phyloP scores from a whole-genome alignment of 2,888 invertebrate genomes.

The Sinohyriopsis cumingii region DNA sequence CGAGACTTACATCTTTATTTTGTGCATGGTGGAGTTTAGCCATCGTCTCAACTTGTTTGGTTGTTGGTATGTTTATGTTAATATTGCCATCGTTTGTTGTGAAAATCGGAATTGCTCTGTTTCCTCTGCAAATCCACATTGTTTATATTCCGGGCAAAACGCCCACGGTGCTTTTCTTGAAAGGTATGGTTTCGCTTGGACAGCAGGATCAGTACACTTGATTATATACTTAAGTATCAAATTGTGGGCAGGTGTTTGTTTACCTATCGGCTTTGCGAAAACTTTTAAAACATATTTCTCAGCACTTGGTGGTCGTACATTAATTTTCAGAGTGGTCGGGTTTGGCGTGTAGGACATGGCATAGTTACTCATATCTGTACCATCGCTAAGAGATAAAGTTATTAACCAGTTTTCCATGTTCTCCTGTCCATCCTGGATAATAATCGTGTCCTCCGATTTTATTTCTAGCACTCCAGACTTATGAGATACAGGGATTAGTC shows the following conservation, averaged over 20 bases:
- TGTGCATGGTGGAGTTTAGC: slow-evolving; percentile 10
- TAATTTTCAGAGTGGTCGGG: no score
- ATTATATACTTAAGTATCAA: slow-evolving; percentile 4
- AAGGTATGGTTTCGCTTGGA: not conserved
- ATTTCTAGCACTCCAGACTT: slow-evolving; percentile 4
- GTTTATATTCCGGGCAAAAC: slow-evolving; percentile 7
- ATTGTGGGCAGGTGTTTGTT: no score
- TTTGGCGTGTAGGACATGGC: no score
- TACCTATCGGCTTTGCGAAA: no score
- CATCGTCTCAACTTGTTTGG: slow-evolving; percentile 12
- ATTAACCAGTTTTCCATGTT: not conserved
- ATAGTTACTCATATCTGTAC: no score
- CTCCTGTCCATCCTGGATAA: not conserved
- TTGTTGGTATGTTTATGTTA: slow-evolving; percentile 6
- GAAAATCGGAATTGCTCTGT: not conserved
- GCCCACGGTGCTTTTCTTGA: slow-evolving; percentile 11
- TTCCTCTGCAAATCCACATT: slow-evolving; percentile 15
- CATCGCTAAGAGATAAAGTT: no score
- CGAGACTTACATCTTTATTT: slow-evolving; percentile 4
- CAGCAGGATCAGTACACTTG: slow-evolving; percentile 5
- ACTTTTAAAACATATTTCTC: no score
- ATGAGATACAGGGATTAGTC: slow-evolving; percentile 12
- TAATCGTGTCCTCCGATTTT: slow-evolving; percentile 5
- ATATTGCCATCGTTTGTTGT: slow-evolving; percentile 11
- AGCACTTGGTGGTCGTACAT: no score